Evolutionary conservation across 1,140 invertebrate genomes (phyloP).

Genomic region (Drosophila bocki): DNA sequence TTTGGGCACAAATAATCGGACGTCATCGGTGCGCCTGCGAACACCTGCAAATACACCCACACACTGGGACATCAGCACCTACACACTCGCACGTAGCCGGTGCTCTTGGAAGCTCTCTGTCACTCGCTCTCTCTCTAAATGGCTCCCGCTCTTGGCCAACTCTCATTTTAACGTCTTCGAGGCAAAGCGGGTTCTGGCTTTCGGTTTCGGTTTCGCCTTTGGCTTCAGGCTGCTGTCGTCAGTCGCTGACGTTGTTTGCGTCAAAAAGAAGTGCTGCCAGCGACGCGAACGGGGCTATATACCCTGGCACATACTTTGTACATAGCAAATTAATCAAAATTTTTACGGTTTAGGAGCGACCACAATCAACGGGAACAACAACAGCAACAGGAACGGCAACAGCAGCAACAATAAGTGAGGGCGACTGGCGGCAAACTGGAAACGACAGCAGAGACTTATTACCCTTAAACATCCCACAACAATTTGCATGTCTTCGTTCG

Average conservation of each 20-base stretch:
- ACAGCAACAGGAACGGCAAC: neutral
- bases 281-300: neutral
- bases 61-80: conserved; percentile 11
- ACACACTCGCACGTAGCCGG: conserved; percentile 48
- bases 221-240: conserved; percentile 71
- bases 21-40: conserved; percentile 61
- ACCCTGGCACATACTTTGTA: conserved; percentile 3
- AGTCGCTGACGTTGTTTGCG: conserved; percentile 77
- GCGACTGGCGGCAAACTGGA: conserved; percentile 6
- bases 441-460: conserved; percentile 7
- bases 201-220: conserved; percentile 18
- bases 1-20: conserved; percentile 40
- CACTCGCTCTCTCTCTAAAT: conserved; percentile 9
- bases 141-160: conserved; percentile 9
- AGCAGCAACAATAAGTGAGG: conserved; percentile 1
- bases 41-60: conserved; percentile 46
- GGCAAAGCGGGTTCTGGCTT: conserved; percentile 24
- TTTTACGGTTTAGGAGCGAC: conserved; percentile 33
- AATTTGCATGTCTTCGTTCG: conserved; percentile 80
- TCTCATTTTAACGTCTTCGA: conserved; percentile 36
- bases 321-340: conserved; percentile 43
- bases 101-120: conserved; percentile 47
- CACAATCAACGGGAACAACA: conserved; percentile 11
- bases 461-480: conserved; percentile 36
- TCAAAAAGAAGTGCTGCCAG: conserved; percentile 66